Conservation (phyloP, 2,888 invertebrate genomes). For the Oscheius sp. region DNA sequence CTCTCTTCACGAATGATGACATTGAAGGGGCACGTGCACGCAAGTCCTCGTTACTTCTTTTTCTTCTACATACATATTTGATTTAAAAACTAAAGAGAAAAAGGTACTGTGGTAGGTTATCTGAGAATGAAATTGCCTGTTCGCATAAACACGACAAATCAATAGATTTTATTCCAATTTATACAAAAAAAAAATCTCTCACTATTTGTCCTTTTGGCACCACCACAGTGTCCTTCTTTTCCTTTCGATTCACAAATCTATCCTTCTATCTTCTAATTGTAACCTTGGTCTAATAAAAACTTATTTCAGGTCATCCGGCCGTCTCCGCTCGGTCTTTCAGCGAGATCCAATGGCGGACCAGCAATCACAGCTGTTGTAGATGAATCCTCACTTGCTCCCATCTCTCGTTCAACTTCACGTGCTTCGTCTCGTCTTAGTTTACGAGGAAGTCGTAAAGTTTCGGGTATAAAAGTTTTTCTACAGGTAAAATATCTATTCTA, state of each 20-base stretch:
- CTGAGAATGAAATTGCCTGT: too few species aligned
- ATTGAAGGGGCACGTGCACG: slow-evolving; percentile 21
- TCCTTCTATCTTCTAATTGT: neutral
- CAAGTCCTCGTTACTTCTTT: slow-evolving; percentile 15
- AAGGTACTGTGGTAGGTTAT: too few species aligned
- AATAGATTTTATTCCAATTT: neutral
- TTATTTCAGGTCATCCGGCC: slow-evolving; percentile 8
- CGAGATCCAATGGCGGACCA: slow-evolving; percentile 25
- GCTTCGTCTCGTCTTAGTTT: slow-evolving; percentile 2
- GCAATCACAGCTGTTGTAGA: slow-evolving; percentile 28
- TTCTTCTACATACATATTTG: neutral
- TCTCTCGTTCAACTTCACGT: neutral
- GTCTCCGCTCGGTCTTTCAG: slow-evolving; percentile 22
- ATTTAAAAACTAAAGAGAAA: neutral
- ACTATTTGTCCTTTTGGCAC: neutral
- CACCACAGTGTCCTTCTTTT: neutral
- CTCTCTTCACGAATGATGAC: neutral
- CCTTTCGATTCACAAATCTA: neutral
- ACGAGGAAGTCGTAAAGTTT: slow-evolving; percentile 3
- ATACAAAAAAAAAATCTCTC: too few species aligned
- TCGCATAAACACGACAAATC: too few species aligned
- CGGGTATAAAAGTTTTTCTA: slow-evolving; percentile 13
- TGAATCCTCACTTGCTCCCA: slow-evolving; percentile 5
- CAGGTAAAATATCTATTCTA: neutral
- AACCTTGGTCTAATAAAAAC: neutral